These are phyloP conservation scores for Elysia chlorotica DNA, from an alignment of 1,140 invertebrate genomes.

Conservation along the genomic window DNA sequence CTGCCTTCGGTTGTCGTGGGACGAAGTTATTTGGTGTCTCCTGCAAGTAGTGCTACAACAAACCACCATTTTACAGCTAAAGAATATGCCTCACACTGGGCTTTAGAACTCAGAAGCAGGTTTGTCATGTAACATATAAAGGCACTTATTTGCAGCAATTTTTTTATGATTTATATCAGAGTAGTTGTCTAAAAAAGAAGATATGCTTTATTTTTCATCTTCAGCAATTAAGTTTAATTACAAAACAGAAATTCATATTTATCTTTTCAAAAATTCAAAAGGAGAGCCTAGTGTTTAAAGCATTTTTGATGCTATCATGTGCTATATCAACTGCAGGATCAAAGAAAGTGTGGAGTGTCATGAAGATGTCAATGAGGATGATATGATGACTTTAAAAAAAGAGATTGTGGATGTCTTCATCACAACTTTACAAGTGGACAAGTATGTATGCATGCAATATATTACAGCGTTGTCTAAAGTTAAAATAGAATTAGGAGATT, in stretches of 20 bases:
- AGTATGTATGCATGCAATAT: no score
- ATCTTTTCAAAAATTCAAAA: constrained; percentile 12
- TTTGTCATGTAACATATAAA: neutral
- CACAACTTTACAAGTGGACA: constrained; percentile 52
- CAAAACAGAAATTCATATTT: neutral
- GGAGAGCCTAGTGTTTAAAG: neutral
- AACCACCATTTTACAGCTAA: no score
- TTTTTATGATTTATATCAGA: neutral
- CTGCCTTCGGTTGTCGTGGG: constrained; percentile 7
- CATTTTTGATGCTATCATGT: constrained; percentile 8
- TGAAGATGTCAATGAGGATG: constrained; percentile 42
- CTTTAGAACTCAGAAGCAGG: constrained; percentile 13
- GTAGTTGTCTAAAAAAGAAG: constrained; percentile 26
- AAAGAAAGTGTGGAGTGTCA: constrained; percentile 34
- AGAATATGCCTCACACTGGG: constrained; percentile 11
- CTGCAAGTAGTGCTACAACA: no score
- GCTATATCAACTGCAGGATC: constrained; percentile 29
- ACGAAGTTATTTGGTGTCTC: constrained; percentile 9
- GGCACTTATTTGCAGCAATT: neutral
- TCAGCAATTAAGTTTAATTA: neutral
- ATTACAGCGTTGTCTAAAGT: no score
- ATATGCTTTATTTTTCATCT: neutral
- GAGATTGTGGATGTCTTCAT: constrained; percentile 52
- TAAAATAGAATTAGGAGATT: no score
- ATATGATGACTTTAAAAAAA: constrained; percentile 41